Conservation (phyloP, 2,113 vertebrate species). For the Pavo muticus region DNA sequence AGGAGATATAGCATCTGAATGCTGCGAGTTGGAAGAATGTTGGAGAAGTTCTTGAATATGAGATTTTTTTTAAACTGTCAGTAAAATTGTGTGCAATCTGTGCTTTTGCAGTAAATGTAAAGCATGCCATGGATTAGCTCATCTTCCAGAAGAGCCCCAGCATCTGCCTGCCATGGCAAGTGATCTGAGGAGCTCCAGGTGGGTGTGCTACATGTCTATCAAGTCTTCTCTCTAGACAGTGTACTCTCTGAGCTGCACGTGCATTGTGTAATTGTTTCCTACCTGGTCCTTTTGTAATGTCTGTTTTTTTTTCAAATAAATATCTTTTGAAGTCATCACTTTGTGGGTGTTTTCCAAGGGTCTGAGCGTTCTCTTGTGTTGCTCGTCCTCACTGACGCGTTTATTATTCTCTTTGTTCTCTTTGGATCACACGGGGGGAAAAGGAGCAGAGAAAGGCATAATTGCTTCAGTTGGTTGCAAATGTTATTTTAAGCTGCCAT, state of each 20-base stretch:
- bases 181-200: slow-evolving; percentile 46
- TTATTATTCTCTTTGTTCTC: neutral
- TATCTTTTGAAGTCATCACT: slow-evolving; percentile 67
- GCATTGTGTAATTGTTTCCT: slow-evolving; percentile 33
- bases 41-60: neutral
- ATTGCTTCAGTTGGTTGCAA: neutral
- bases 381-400: neutral
- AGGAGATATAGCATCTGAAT: neutral
- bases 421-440: neutral
- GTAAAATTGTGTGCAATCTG: neutral
- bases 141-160: neutral
- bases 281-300: slow-evolving; percentile 59
- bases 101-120: slow-evolving; percentile 18
- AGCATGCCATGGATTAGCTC: neutral
- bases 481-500: neutral
- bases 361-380: neutral
- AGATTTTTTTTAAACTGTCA: neutral
- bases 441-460: neutral
- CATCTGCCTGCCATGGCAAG: neutral
- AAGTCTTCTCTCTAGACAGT: neutral
- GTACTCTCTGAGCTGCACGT: neutral
- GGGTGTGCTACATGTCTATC: slow-evolving; percentile 56
- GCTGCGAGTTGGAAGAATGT: neutral
- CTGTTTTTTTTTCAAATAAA: slow-evolving; percentile 75
- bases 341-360: slow-evolving; percentile 71